Base-by-base conservation (phyloP, 1,140 invertebrate species). In the Camponotus floridanus region DNA sequence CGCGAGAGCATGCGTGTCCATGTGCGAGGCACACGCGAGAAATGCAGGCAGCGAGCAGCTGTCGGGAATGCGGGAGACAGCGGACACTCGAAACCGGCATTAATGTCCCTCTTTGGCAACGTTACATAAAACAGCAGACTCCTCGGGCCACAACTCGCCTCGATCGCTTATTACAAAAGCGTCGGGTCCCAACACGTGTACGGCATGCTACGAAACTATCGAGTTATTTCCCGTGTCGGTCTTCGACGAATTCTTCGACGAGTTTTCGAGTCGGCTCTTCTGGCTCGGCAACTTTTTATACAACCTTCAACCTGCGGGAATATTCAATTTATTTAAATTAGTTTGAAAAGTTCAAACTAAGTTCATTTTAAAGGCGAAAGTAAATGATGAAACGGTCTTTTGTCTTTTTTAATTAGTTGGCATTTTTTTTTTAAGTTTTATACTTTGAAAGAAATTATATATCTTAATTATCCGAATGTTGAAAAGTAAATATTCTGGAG, bases 41-140 rank as follows among this genome's bases (percentile, higher is more conserved):
- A 87, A 85, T 59, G 42, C 39, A 64, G 59, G 26, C 48, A 80
- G 71, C 48, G 9, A 33, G 79, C 91, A 91, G 91, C 90, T 92
- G 91, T 76, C 86, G 90, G 73, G 91, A 92, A 92, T 92, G 88
- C 86, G 87, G 86, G 91, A 92, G 91, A 92, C 88, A 87, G 80
- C 83, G 70, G 90, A 87, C 87, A 83, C 89, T 91, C 87, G 90
- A 87, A 90, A 91, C 87, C 76, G 57, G 78, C 89, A 83, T 90
- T 90, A 86, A 90, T 88, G 85, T 88, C 76, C 87, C 87, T 85
- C 86, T 86, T 83, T 65, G 76, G 48, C 39, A 65, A 68, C 64
- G 87, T 92, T 92, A 91, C 87, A 91, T 91, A 92, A 92, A 91
- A 87, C 88, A 86, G 85, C 88, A 83, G 84, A 85, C 86, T 45